Evolutionary conservation across 2,888 invertebrate species (phyloP).

Genomic region (Ceratothoa steindachneri): DNA sequence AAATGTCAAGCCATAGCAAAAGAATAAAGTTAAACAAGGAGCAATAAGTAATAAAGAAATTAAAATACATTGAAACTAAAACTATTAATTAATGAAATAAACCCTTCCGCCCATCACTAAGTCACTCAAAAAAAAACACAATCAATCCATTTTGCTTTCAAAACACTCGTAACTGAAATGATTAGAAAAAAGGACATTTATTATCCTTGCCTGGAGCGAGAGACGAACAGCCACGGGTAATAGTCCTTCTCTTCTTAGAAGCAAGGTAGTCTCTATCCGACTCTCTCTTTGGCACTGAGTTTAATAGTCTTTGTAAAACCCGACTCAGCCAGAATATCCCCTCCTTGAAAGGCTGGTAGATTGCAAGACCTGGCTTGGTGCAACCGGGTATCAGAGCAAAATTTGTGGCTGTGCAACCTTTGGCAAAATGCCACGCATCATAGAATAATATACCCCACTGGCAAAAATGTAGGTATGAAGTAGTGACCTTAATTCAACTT

Average conservation of each 20-base stretch:
- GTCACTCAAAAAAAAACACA: background rate
- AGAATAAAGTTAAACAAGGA: background rate
- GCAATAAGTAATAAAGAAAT: background rate
- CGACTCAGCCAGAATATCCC: background rate
- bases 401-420: background rate
- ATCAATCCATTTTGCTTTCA: background rate
- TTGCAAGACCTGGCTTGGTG: background rate
- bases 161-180: background rate
- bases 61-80: background rate
- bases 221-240: background rate
- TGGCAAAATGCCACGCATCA: background rate
- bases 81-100: background rate
- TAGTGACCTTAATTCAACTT: no score
- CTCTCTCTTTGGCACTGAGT: background rate
- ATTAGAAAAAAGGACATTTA: background rate
- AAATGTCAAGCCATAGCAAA: slow-evolving; percentile 7
- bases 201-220: background rate
- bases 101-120: background rate
- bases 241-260: slow-evolving; percentile 1
- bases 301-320: background rate
- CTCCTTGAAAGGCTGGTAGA: background rate
- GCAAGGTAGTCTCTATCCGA: slow-evolving; percentile 2
- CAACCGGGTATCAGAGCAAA: background rate
- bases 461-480: no score
- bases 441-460: no score